A percentile compares a stretch with the other conserved stretches of the same genome.
phyloP scores from a whole-genome alignment of 2,113 vertebrate species.

The Lophius piscatorius region DNA sequence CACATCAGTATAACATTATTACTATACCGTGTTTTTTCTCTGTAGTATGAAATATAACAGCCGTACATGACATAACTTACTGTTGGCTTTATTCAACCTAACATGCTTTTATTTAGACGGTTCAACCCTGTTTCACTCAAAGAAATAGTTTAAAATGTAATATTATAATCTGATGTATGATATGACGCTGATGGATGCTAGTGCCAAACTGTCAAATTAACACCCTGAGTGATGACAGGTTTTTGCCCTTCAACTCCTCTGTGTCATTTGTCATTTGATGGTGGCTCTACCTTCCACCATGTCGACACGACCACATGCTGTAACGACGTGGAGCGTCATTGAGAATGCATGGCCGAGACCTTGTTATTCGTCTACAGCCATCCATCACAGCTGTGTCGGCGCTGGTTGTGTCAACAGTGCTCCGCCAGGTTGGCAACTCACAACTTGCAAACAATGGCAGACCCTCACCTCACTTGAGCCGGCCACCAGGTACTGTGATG shows the following conservation, averaged over 20 bases:
- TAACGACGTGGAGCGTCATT: conserved; percentile 24
- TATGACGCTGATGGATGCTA: conserved; percentile 59
- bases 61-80: too few species aligned
- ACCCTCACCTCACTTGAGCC: conserved; percentile 44
- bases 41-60: too few species aligned
- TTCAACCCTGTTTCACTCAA: conserved; percentile 8
- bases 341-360: conserved; percentile 41
- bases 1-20: too few species aligned
- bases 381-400: conserved; percentile 57
- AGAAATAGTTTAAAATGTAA: conserved; percentile 30
- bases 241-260: conserved; percentile 53
- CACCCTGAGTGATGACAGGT: conserved; percentile 44
- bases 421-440: background rate
- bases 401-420: conserved; percentile 15
- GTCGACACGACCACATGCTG: conserved; percentile 44
- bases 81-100: too few species aligned
- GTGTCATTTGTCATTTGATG: conserved; percentile 51
- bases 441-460: background rate
- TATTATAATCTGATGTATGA: conserved; percentile 15
- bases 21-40: too few species aligned
- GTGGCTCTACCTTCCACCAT: conserved; percentile 41
- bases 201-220: conserved; percentile 46
- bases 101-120: too few species aligned
- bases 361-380: conserved; percentile 43
- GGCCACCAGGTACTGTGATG: conserved; percentile 1